Percentiles rank a stretch among this genome's conserved stretches.
phyloP scores from a whole-genome alignment of 1,140 invertebrate species.

The Matsumurasca onukii region DNA sequence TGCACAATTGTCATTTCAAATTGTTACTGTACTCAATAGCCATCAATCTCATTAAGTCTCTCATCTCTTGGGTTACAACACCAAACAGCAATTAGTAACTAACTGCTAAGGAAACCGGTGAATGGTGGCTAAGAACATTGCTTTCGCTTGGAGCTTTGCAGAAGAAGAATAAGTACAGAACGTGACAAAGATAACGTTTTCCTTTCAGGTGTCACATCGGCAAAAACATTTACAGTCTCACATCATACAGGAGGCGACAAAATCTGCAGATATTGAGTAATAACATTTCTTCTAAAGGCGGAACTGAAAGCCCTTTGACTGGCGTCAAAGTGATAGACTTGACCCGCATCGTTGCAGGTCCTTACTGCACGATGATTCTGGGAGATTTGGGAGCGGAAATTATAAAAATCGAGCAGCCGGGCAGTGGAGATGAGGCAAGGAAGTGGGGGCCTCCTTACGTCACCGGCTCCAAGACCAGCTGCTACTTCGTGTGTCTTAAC shows the following conservation, averaged over 20 bases:
- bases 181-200: neutral
- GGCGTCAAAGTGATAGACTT: conserved; percentile 80
- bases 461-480: conserved; percentile 65
- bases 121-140: neutral
- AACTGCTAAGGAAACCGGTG: no score
- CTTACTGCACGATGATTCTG: conserved; percentile 86
- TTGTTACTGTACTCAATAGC: no score
- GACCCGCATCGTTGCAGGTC: conserved; percentile 77
- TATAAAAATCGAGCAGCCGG: conserved; percentile 84
- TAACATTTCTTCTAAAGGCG: neutral
- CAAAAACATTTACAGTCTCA: neutral
- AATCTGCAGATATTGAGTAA: neutral
- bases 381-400: conserved; percentile 94
- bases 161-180: neutral
- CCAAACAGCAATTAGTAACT: no score
- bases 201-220: neutral
- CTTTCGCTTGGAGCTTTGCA: neutral
- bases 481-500: conserved; percentile 88
- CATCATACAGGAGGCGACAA: neutral
- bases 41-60: no score
- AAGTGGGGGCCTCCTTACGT: conserved; percentile 93
- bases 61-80: no score
- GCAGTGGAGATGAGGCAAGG: conserved; percentile 85
- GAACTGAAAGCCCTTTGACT: conserved; percentile 42
- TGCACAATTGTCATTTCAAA: no score